A percentile compares a stretch with the other conserved stretches of the same genome.
Conservation (phyloP, 53 echinoderm and acorn worm genomes). For the Temnopleurus reevesii region DNA sequence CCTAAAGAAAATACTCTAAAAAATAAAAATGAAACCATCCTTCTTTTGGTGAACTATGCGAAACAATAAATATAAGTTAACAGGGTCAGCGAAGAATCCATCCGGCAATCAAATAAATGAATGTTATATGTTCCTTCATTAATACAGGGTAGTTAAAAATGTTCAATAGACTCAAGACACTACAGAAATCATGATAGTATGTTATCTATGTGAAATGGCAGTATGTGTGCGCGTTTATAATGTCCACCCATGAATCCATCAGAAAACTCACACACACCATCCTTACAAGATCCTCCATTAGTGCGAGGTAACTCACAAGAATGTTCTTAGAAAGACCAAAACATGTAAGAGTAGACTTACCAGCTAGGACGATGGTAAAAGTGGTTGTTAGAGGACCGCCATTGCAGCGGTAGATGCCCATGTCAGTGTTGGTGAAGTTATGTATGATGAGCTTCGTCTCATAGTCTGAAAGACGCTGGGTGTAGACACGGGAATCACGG, state of each 20-base stretch:
- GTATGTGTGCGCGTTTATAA: too few relatives aligned
- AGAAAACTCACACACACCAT: neutral
- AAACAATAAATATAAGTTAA: too few relatives aligned
- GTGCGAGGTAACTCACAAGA: neutral
- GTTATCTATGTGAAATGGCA: too few relatives aligned
- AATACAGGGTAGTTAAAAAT: neutral
- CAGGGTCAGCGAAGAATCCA: too few relatives aligned
- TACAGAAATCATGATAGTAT: too few relatives aligned
- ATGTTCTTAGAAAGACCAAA: neutral
- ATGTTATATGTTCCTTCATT: neutral
- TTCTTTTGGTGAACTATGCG: too few relatives aligned
- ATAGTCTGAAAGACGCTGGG: slow-evolving; percentile 58
- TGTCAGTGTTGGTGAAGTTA: slow-evolving; percentile 78
- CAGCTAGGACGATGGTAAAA: slow-evolving; percentile 80
- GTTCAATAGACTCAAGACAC: too few relatives aligned
- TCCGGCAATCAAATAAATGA: neutral
- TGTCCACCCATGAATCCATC: too few relatives aligned
- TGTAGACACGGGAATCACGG: slow-evolving; percentile 62
- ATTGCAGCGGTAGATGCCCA: slow-evolving; percentile 78
- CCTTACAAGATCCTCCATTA: neutral
- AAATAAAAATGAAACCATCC: too few relatives aligned
- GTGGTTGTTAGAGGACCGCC: slow-evolving; percentile 82
- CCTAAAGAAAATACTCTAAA: too few relatives aligned
- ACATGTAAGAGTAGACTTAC: slow-evolving; percentile 46
- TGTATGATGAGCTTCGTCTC: slow-evolving; percentile 79